Evolutionary conservation across 2,797 vertebrate species (phyloP), one percentile per base, ranked within the genome.

Genomic region (Trematomus bernacchii): DNA sequence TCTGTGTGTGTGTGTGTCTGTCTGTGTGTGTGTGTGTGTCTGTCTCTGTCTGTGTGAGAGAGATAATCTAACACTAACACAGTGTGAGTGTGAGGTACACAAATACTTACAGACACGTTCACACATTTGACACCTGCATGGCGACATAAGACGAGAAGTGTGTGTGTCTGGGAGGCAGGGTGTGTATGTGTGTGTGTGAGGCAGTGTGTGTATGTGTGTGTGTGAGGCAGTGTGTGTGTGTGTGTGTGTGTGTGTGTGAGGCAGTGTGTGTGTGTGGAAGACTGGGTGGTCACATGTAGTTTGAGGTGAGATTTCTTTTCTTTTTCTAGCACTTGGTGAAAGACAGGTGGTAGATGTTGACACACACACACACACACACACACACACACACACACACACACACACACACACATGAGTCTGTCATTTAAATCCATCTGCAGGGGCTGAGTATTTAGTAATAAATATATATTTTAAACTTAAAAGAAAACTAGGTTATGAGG

Each of bases 261-360:
- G n/a, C n/a, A n/a, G n/a, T n/a, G n/a, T n/a, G n/a, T n/a, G n/a
- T 43, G 18, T 11, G 62, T 68, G 66, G 12, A 71, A 54, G 65
- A 62, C 18, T 5, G 6, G 1, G 7, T 44, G 44, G 3, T 62
- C 75, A 79, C 69, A 82, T 60, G 64, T 47, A 62, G 64, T 77
- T 61, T 43, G 71, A 69, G 71, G 73, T 67, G 63, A 50, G 16
- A 13, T 37, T 3, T 73, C 8, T 14, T 48, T 75, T 54, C 18
- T 64, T 33, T 8, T 59, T 48, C 3, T 15, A 46, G 51, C 55
- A 66, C 78, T 59, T 70, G 53, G 67, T 21, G 42, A 70, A 19
- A 61, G 37, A 37, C 60, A 66, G 42, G 64, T 66, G 64, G 54
- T 58, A 13, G 33, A 21, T 19, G 42, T 19, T 60, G 55, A 43